A percentile compares a stretch with the other conserved stretches of the same genome.
Conservation (phyloP, 2,113 vertebrate genomes). For the Dunckerocampus dactyliophorus region DNA sequence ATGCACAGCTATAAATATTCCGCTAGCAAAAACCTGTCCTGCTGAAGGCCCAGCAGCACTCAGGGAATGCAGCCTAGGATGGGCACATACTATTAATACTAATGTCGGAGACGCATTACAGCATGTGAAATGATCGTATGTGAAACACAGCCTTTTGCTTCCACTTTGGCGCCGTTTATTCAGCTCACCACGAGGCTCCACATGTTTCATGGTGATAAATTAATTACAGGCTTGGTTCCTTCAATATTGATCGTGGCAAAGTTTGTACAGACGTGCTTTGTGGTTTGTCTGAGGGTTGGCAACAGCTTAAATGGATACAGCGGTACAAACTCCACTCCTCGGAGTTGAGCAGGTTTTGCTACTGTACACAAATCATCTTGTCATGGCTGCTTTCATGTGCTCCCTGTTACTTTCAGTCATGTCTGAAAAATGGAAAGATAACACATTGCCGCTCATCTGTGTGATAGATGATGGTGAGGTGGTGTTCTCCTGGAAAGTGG, state of each 20-base stretch:
- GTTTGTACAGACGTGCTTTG: conserved; percentile 50
- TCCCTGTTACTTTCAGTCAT: conserved; percentile 19
- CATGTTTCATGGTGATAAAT: conserved; percentile 57
- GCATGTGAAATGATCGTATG: conserved; percentile 43
- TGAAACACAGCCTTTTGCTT: conserved; percentile 42
- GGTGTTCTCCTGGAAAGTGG: conserved; percentile 12
- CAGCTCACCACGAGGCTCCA: conserved; percentile 22
- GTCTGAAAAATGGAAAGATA: conserved; percentile 6
- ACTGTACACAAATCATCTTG: conserved; percentile 61
- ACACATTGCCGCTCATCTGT: conserved; percentile 11
- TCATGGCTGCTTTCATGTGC: conserved; percentile 44
- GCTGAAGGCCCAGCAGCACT: conserved; percentile 54
- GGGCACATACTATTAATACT: conserved; percentile 66
- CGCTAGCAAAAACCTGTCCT: conserved; percentile 68
- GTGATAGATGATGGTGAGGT: conserved; percentile 26
- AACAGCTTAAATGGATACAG: conserved; percentile 39
- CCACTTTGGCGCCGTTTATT: conserved; percentile 35
- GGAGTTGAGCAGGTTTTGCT: conserved; percentile 44
- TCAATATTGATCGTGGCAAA: conserved; percentile 67
- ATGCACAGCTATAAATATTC: conserved; percentile 79
- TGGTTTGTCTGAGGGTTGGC: conserved; percentile 19
- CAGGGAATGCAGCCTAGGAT: conserved; percentile 53
- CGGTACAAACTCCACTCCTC: conserved; percentile 43
- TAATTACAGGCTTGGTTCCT: conserved; percentile 59
- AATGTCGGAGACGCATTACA: conserved; percentile 47